Percentiles rank a stretch among this genome's conserved stretches.
These are phyloP conservation scores for Hydraecia micacea DNA, from an alignment of 2,888 invertebrate species.

Conservation along the genomic window DNA sequence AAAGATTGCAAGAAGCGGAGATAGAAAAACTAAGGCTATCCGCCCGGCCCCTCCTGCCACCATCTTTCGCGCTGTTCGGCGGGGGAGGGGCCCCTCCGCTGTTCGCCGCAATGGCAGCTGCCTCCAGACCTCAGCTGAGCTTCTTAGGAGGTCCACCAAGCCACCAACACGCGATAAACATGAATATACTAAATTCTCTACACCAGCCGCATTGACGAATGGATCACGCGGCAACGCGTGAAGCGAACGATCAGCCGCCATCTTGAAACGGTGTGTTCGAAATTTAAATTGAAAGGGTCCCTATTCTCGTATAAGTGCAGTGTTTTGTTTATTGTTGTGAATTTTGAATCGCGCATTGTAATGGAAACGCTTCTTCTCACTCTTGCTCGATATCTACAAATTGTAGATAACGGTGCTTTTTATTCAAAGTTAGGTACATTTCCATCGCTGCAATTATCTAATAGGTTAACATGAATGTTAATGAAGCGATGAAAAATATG, in stretches of 20 bases:
- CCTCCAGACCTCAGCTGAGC: constrained; percentile 91
- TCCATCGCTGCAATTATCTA: neutral
- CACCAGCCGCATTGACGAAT: constrained; percentile 90
- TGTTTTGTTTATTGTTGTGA: constrained; percentile 49
- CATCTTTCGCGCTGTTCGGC: constrained; percentile 93
- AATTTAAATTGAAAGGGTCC: constrained; percentile 63
- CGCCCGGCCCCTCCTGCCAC: constrained; percentile 94
- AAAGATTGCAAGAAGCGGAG: constrained; percentile 98
- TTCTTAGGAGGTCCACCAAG: constrained; percentile 90
- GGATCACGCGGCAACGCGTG: constrained; percentile 82
- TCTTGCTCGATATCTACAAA: constrained; percentile 22
- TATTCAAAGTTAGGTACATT: constrained; percentile 12
- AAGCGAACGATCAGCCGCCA: constrained; percentile 76
- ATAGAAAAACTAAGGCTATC: constrained; percentile 96
- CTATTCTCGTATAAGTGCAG: constrained; percentile 51
- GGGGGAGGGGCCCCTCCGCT: constrained; percentile 92
- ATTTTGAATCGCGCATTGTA: constrained; percentile 47
- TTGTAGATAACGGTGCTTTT: constrained; percentile 24
- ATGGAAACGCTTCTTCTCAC: constrained; percentile 29
- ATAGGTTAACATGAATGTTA: neutral
- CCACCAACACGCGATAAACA: constrained; percentile 89
- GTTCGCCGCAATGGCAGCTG: constrained; percentile 92
- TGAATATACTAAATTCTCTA: constrained; percentile 89
- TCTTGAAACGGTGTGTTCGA: constrained; percentile 72
- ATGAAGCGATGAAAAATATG: constrained; percentile 5